These are phyloP conservation scores for Crocuta crocuta DNA, from an alignment of 2,113 vertebrate genomes.

Conservation along the genomic window DNA sequence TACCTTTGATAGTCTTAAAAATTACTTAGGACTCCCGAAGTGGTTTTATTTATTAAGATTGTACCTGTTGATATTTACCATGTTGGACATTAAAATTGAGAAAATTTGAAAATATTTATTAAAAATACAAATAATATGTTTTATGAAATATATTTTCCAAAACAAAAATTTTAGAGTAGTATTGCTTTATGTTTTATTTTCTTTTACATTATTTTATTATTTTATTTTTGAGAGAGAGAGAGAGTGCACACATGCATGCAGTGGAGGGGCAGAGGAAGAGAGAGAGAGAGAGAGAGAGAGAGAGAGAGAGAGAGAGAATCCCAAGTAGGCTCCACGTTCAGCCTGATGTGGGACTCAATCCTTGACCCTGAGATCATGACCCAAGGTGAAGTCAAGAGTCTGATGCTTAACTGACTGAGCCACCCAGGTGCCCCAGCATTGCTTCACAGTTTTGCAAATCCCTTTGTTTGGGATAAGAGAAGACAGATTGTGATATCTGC, in stretches of 20 bases:
- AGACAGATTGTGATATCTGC: neutral
- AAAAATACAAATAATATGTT: neutral
- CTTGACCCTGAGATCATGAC: too few relatives aligned
- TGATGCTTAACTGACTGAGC: too few relatives aligned
- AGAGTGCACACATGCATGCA: too few relatives aligned
- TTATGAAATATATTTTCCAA: neutral
- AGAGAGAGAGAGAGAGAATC: too few relatives aligned
- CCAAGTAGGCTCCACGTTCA: too few relatives aligned
- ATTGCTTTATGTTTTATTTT: neutral
- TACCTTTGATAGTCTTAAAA: neutral
- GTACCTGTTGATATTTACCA: neutral
- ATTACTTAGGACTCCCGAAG: neutral
- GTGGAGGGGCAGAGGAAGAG: too few relatives aligned
- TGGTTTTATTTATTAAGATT: neutral
- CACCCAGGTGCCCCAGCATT: neutral
- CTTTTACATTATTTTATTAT: too few relatives aligned
- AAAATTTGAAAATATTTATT: constrained; percentile 14
- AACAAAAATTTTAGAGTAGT: neutral
- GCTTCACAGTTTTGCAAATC: constrained; percentile 2
- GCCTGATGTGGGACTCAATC: too few relatives aligned
- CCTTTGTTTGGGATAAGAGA: neutral
- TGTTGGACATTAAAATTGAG: neutral
- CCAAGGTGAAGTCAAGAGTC: too few relatives aligned
- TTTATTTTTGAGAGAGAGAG: too few relatives aligned
- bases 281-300: too few relatives aligned